Evolutionary conservation across 2,888 invertebrate species (phyloP).

Genomic region (Cartodere bifasciata): DNA sequence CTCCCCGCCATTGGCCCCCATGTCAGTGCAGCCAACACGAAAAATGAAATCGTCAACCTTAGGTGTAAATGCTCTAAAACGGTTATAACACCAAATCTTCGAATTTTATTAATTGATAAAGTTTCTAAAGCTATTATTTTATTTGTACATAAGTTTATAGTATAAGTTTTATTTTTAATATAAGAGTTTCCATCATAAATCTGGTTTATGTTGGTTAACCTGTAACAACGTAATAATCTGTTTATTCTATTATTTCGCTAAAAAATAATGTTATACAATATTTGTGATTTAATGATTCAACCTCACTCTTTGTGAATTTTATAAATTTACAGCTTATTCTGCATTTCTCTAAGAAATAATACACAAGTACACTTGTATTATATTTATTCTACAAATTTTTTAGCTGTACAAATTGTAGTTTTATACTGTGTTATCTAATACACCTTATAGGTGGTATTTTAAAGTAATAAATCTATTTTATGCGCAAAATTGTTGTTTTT

Average conservation of each 20-base stretch:
- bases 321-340: slow-evolving; percentile 16
- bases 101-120: no score
- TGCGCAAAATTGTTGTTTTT: slow-evolving; percentile 10
- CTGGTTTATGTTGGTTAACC: slow-evolving; percentile 10
- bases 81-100: slow-evolving; percentile 42
- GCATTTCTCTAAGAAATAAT: slow-evolving; percentile 18
- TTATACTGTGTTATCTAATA: slow-evolving; percentile 23
- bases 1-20: slow-evolving; percentile 53
- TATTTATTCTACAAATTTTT: slow-evolving; percentile 20
- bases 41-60: slow-evolving; percentile 57
- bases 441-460: slow-evolving; percentile 24
- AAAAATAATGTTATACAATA: slow-evolving; percentile 9
- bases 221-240: no score
- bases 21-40: slow-evolving; percentile 75
- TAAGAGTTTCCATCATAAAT: slow-evolving; percentile 11
- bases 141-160: slow-evolving; percentile 15
- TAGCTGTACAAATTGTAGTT: slow-evolving; percentile 22
- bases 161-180: slow-evolving; percentile 10
- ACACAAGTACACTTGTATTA: slow-evolving; percentile 11
- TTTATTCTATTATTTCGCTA: no score
- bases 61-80: slow-evolving; percentile 54
- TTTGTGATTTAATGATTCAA: slow-evolving; percentile 8
- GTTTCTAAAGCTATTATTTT: slow-evolving; percentile 5
- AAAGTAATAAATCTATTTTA: slow-evolving; percentile 13
- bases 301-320: slow-evolving; percentile 16